Conservation (phyloP, 1,140 invertebrate species). For the Hermatobates lingyangjiaoensis region DNA sequence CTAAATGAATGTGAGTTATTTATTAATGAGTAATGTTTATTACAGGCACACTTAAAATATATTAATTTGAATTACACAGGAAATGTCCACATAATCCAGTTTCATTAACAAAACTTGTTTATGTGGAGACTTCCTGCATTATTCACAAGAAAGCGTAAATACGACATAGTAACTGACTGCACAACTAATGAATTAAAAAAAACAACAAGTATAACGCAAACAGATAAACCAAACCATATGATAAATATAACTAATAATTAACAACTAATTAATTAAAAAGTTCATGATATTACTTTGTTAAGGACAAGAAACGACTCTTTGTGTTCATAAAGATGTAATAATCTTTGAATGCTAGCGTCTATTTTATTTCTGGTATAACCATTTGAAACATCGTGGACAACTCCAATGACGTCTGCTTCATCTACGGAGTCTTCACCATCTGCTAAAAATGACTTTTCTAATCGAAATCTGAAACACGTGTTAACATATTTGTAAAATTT, state of each 20-base stretch:
- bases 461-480: slow-evolving; percentile 39
- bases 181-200: not conserved
- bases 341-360: slow-evolving; percentile 43
- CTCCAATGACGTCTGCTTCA: slow-evolving; percentile 61
- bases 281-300: slow-evolving; percentile 52
- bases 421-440: slow-evolving; percentile 42
- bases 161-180: not conserved
- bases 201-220: not conserved
- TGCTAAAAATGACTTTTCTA: slow-evolving; percentile 40
- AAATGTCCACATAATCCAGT: too few species aligned
- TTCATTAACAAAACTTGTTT: not conserved
- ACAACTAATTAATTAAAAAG: slow-evolving; percentile 2
- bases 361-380: slow-evolving; percentile 41
- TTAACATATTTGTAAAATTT: too few species aligned
- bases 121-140: not conserved
- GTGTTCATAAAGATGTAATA: slow-evolving; percentile 39
- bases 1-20: too few species aligned
- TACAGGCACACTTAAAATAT: too few species aligned
- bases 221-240: not conserved
- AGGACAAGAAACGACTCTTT: slow-evolving; percentile 61
- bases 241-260: not conserved
- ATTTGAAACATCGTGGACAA: slow-evolving; percentile 68
- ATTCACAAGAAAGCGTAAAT: not conserved
- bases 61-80: too few species aligned
- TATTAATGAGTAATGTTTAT: too few species aligned